A percentile compares a stretch with the other conserved stretches of the same genome.
Conservation (phyloP, 1,140 invertebrate genomes). For the Himalopsyche phryganea region DNA sequence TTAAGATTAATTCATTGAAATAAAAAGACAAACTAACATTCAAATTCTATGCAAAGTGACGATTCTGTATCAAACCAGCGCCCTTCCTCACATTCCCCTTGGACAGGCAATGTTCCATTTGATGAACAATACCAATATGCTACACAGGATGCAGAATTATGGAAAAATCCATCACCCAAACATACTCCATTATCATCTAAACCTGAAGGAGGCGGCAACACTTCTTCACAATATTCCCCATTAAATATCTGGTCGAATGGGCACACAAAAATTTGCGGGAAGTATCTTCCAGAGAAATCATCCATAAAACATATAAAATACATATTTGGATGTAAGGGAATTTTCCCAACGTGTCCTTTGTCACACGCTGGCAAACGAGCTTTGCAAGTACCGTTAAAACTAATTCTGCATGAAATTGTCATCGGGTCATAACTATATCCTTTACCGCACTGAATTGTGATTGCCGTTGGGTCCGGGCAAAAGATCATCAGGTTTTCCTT, state of each 20-base stretch:
- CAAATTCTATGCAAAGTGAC: too few relatives aligned
- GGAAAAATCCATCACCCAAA: background rate
- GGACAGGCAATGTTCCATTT: background rate
- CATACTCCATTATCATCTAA: background rate
- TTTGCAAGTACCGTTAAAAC: background rate
- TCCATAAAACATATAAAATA: conserved; percentile 20
- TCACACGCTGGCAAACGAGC: background rate
- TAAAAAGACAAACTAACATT: too few relatives aligned
- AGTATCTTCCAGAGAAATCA: background rate
- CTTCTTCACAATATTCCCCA: background rate
- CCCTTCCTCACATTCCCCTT: background rate
- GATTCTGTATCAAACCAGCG: too few relatives aligned
- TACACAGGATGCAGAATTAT: background rate
- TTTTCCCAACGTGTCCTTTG: background rate
- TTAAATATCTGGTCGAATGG: conserved; percentile 2
- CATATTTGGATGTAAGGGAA: conserved; percentile 5
- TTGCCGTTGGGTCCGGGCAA: background rate
- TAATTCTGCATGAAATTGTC: background rate
- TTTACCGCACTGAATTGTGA: conserved; percentile 2
- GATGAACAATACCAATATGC: background rate
- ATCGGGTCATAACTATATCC: conserved; percentile 14
- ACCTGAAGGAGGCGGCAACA: background rate
- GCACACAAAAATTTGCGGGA: conserved; percentile 14
- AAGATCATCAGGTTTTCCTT: conserved; percentile 6
- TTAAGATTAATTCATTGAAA: too few relatives aligned